A percentile compares a stretch with the other conserved stretches of the same genome.
These are phyloP conservation scores for Podabrus alpinus DNA, from an alignment of 2,888 invertebrate species.

Conservation along the genomic window DNA sequence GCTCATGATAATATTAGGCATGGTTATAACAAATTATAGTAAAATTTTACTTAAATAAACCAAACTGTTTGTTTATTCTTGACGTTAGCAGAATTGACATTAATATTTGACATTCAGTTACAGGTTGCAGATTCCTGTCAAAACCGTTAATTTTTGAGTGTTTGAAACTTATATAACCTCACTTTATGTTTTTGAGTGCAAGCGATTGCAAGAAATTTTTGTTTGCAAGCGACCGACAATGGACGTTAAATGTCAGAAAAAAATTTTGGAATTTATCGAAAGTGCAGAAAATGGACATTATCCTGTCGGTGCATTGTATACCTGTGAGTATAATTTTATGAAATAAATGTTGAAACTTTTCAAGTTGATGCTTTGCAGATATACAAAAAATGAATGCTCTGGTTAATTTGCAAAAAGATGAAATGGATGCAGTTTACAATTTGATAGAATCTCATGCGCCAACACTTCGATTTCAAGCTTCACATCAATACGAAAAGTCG, in stretches of 20 bases:
- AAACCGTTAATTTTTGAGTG: neutral
- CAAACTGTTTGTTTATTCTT: neutral
- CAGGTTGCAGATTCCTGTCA: neutral
- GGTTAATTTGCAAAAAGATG: conserved; percentile 37
- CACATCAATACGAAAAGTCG: conserved; percentile 42
- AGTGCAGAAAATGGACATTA: conserved; percentile 26
- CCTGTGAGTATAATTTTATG: conserved; percentile 19
- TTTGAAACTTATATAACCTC: neutral
- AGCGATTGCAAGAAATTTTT: neutral
- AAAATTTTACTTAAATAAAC: neutral
- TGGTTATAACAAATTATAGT: conserved; percentile 2
- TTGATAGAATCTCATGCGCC: conserved; percentile 50
- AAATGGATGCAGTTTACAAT: conserved; percentile 46
- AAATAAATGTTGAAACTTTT: neutral
- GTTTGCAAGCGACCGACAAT: neutral
- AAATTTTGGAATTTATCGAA: conserved; percentile 6
- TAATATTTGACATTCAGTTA: neutral
- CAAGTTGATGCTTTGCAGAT: conserved; percentile 1
- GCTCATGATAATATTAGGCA: conserved; percentile 60
- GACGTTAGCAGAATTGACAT: neutral
- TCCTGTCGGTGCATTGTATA: conserved; percentile 30
- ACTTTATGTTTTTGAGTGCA: neutral
- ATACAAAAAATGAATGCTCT: conserved; percentile 37
- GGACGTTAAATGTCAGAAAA: neutral
- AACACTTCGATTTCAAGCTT: conserved; percentile 44